A percentile compares a stretch with the other conserved stretches of the same genome.
Evolutionary conservation across 1,140 invertebrate species (phyloP).

Genomic region (Paramacrobiotus metropolitanus): DNA sequence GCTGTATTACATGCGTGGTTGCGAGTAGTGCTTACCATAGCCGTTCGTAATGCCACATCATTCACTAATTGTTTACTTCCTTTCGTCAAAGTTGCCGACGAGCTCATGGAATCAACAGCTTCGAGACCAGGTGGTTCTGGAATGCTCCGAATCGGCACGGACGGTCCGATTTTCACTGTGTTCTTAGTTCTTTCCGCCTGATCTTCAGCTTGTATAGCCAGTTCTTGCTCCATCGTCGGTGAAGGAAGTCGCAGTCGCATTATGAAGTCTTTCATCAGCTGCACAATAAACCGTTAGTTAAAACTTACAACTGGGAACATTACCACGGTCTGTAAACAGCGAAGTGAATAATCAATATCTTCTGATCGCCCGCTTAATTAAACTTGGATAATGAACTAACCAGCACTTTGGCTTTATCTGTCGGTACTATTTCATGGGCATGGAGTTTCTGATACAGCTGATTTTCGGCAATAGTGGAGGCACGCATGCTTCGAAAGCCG

Average conservation of each 20-base stretch:
- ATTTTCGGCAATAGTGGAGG: not conserved
- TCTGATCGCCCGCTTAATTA: no score
- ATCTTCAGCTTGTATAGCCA: not conserved
- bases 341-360: no score
- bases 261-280: not conserved
- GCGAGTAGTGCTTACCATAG: not conserved
- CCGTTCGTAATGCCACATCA: not conserved
- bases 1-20: not conserved
- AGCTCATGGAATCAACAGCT: not conserved
- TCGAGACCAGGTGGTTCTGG: not conserved
- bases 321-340: not conserved
- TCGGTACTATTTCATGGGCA: not conserved
- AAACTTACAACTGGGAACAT: not conserved
- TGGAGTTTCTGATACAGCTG: conserved; percentile 2
- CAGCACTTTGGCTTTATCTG: not conserved
- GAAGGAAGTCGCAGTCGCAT: not conserved
- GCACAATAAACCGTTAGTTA: not conserved
- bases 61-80: not conserved
- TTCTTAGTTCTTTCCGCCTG: not conserved
- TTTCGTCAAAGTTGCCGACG: not conserved
- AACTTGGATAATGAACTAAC: no score
- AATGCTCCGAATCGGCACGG: not conserved
- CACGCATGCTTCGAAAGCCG: not conserved
- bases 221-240: not conserved
- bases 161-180: not conserved